Base-by-base conservation (phyloP, 2,113 vertebrate genomes). In the Rostratula benghalensis region DNA sequence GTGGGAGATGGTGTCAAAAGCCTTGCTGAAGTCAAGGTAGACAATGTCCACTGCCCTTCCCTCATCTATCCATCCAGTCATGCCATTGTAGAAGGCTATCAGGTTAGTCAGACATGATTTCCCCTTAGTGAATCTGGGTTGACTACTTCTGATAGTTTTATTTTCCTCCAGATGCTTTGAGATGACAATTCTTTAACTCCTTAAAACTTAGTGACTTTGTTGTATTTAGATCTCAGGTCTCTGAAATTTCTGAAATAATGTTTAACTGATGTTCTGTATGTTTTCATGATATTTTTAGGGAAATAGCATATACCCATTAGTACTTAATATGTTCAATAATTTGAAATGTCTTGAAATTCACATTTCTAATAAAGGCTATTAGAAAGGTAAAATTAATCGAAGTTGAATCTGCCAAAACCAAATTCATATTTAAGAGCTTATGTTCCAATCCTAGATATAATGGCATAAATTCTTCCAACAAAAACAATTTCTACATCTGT, bases 341-440 rank as follows among this genome's bases (percentile, higher is more conserved):
- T 97, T 90, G 94, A 91, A 93, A 97, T 83, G 90, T 93, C 92
- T 96, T 89, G 90, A 96, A 97, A 97, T 94, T 93, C 86, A 94
- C 92, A 94, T 93, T 96, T 95, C 92, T 96, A 93, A 95, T 93
- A 95, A 97, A 96, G 94, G 81, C 73, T 87, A 97, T 60, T 94
- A 83, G 93, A 95, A 96, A 97, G 60, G 93, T 89, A 93, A 97
- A 93, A 95, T 92, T 97, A 97, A 94, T 88, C 69, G 86, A 90
- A 92, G 93, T 87, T 96, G 92, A 91, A 94, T 95, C 94, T 95
- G 95, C 94, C 95, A 97, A 97, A 95, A 91, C 96, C 94, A 96
- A 97, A 94, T 96, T 96, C 48, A 95, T 96, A 96, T 96, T 84
- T 50, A 96, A 97, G 95, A 97, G 93, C 90, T 97, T 91, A 97